Evolutionary conservation across 1,140 invertebrate genomes (phyloP).

Genomic region (Ctenoplectra terminalis): DNA sequence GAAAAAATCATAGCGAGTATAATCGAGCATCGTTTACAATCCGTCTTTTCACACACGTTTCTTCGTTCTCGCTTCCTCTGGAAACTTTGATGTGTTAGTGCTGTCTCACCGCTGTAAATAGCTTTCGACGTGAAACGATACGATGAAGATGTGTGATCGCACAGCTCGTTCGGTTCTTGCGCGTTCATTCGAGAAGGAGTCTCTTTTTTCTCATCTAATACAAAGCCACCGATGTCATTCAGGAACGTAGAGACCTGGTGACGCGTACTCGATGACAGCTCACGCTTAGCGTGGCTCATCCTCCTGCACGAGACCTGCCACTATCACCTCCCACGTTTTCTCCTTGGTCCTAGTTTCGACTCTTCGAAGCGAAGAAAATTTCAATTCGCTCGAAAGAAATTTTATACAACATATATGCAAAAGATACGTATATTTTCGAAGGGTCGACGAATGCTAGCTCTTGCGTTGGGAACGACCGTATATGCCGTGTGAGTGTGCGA

Average conservation of each 20-base stretch:
- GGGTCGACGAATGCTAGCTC: conserved; percentile 67
- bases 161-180: conserved; percentile 16
- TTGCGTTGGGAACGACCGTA: conserved; percentile 71
- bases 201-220: conserved; percentile 8
- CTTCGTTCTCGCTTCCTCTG: conserved; percentile 17
- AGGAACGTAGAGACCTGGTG: conserved; percentile 68
- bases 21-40: not conserved
- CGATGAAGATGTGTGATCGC: conserved; percentile 4
- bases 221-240: conserved; percentile 56
- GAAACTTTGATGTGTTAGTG: not conserved
- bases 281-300: conserved; percentile 65
- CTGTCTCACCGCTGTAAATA: conserved; percentile 35
- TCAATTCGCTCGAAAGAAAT: not conserved
- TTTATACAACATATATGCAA: too few species aligned
- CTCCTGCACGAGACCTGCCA: conserved; percentile 73
- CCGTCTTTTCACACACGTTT: not conserved
- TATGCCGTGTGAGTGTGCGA: conserved; percentile 71
- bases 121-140: conserved; percentile 30
- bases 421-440: conserved; percentile 22
- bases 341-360: conserved; percentile 25
- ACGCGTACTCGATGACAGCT: conserved; percentile 60
- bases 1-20: not conserved
- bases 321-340: conserved; percentile 47
- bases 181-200: conserved; percentile 31
- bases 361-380: conserved; percentile 42